Base-by-base conservation (phyloP, 1,140 invertebrate genomes). In the Drosophila equinoxialis region DNA sequence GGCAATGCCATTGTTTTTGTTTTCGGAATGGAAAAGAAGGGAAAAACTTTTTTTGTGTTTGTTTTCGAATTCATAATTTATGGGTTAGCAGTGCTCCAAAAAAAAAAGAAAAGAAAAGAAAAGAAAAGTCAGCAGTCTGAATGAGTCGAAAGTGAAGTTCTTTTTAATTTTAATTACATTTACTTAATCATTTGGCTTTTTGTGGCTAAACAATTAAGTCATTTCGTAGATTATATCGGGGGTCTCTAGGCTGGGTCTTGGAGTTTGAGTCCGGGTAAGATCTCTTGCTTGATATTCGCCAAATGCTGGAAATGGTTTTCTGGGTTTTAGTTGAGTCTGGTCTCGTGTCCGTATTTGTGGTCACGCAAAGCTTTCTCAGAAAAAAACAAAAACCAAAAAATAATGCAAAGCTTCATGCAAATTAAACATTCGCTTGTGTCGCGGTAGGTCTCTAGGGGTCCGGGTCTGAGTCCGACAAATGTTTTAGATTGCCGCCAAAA, bases 1-100 rank as follows among this genome's bases (percentile, higher is more conserved):
- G 65, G 65, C 14, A 54, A 41, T 55, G 48, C 75, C 83, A 87
- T 86, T 86, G 82, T 87, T 79, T 72, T 60, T 68, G 48, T 26
- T 62, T 45, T 45, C n/a, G 77, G 72, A 74, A 74, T 66, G 77
- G 58, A 30, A 58, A 11, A 45, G 42, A 45, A 11, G 42, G 42
- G 42, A 6, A 71, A 75, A 79, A 76, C 74, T 73, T 78, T 87
- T 26, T 30, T 26, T 26, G 23, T 81, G 42, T 65, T 63, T 76
- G 66, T 61, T 35, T 65, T 66, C 67, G 79, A 86, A 86, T 87
- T 61, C 64, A 86, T 86, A 87, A 86, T 87, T 87, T 87, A 73
- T 86, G 69, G 83, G 82, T 87, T 87, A 86, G 69, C 75, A 72
- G 75, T 79, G 83, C 67, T 42, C 48, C 37, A 33, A 58, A 37